Evolutionary conservation across 2,113 vertebrate species (phyloP), one percentile per base, ranked within the genome.

Genomic region (Microcebus murinus): DNA sequence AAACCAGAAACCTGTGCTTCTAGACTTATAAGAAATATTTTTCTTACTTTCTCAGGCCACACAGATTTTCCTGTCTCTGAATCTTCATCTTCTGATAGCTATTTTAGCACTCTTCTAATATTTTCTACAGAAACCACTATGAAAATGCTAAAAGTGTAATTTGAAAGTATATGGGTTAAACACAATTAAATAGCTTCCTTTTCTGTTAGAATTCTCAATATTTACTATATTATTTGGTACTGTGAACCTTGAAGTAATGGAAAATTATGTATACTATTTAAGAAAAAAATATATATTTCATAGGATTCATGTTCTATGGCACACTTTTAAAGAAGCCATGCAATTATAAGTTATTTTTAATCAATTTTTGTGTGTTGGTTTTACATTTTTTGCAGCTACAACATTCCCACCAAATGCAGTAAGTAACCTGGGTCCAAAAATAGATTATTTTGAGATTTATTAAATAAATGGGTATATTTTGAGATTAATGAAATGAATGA

Each of bases 131-230:
- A 86, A 45, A 45, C 21, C 25, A 91, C 9, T 50, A 84, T 34
- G 50, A 84, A 42, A 90, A 63, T 82, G 21, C 68, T 89, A 82
- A 36, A 73, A 89, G 14, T 65, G 0, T 65, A 85, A 68, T 27
- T 79, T 68, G 23, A 94, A 92, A 97, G 76, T 90, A 85, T 29
- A 61, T 92, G 42, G 13, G 27, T 97, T 89, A 48, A 80, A 74
- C 10, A 94, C 57, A 97, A 73, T n/a, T 55, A 85, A 90, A 90
- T 67, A 67, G 42, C 2, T 76, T 63, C 34, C 52, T 68, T 92
- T 86, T 29, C 52, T 83, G 18, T 88, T 84, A 86, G 36, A 70
- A 59, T 63, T 57, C 6, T 85, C 50, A 59, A 57, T 50, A 4
- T 80, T 91, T 27, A 63, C 20, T 39, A 14, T 36, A n/a, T 61